A percentile compares a stretch with the other conserved stretches of the same genome.
These are phyloP conservation scores for Pteronotus mesoamericanus DNA, from an alignment of 2,797 vertebrate genomes.

Conservation along the genomic window DNA sequence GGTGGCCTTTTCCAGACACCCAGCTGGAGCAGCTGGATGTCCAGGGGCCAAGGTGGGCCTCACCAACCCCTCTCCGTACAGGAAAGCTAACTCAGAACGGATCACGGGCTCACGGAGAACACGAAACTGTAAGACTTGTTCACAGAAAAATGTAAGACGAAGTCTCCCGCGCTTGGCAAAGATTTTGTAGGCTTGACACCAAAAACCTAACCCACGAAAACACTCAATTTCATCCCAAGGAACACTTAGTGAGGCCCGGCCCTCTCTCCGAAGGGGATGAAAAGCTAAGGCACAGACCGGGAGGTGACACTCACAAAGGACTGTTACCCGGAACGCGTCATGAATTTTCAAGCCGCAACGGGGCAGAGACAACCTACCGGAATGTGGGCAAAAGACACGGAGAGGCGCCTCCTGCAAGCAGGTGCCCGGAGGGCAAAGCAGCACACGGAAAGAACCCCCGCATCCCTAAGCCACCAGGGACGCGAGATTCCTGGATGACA, in stretches of 20 bases:
- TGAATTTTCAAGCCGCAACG: background rate
- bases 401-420: background rate
- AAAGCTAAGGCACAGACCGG: background rate
- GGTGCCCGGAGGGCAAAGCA: background rate
- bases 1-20: background rate
- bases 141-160: background rate
- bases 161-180: background rate
- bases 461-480: no score
- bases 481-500: background rate
- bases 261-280: no score
- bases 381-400: background rate
- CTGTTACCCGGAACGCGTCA: background rate
- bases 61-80: background rate
- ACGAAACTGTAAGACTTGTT: background rate
- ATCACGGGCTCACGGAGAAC: background rate
- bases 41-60: background rate
- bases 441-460: no score
- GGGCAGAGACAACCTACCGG: background rate
- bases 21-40: background rate
- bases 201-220: background rate
- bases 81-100: background rate
- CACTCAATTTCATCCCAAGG: background rate
- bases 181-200: background rate
- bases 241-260: background rate
- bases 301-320: background rate